phyloP scores from a whole-genome alignment of 92 coral and sea anemone genomes.

The Montipora capitata region DNA sequence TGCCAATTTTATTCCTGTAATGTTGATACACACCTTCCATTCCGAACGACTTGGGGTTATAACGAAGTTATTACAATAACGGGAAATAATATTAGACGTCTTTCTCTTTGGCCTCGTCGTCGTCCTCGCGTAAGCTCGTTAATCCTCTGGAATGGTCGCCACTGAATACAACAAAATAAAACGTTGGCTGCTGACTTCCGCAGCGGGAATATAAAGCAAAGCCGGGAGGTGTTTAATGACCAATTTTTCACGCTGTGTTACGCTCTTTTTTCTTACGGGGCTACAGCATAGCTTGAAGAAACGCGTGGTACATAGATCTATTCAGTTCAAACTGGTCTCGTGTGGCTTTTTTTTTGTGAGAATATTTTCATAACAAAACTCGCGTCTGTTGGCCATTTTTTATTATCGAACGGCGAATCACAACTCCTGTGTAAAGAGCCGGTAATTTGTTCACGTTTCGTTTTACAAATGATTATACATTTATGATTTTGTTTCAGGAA shows the following conservation, averaged over 20 bases:
- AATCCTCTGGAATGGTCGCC: constrained; percentile 10
- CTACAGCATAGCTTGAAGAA: background rate
- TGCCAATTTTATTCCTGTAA: no score
- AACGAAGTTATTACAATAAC: no score
- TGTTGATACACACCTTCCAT: no score
- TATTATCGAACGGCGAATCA: constrained; percentile 34
- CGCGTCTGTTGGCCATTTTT: constrained; percentile 14
- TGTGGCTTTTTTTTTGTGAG: constrained; percentile 17
- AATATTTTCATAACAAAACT: constrained; percentile 62
- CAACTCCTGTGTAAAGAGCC: constrained; percentile 14
- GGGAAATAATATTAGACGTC: no score
- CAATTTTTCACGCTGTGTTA: background rate
- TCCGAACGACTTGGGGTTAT: no score
- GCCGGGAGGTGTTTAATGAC: background rate
- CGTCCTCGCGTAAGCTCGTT: background rate
- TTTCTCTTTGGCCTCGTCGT: no score
- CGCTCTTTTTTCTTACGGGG: constrained; percentile 9
- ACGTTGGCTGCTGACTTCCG: no score
- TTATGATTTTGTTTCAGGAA: constrained; percentile 5
- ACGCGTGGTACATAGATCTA: background rate
- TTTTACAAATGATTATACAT: constrained; percentile 32
- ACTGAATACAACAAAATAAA: background rate
- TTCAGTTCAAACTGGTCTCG: background rate
- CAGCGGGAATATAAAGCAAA: background rate
- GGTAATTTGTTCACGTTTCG: background rate